phyloP scores from a whole-genome alignment of 2,113 vertebrate species.

The Physeter macrocephalus region DNA sequence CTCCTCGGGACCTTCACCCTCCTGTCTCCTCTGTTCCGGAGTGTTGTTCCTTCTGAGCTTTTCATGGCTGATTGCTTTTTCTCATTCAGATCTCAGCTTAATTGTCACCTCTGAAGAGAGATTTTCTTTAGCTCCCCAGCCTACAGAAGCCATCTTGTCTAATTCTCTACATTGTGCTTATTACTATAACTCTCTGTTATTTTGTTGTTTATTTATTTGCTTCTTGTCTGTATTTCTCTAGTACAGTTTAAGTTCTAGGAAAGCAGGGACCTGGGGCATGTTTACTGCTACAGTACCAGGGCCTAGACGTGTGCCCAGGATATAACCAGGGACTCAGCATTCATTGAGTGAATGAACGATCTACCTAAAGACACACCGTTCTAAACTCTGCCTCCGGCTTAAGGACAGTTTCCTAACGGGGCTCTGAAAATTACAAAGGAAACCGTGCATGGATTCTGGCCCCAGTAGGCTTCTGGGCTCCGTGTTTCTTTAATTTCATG shows the following conservation, averaged over 20 bases:
- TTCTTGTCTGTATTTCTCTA: not conserved
- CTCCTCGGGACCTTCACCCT: not conserved
- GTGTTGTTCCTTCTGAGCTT: not conserved
- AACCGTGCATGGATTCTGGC: not conserved
- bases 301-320: not conserved
- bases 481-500: conserved; percentile 83
- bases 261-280: not conserved
- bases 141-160: not conserved
- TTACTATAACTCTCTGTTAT: not conserved
- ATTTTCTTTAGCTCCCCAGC: not conserved
- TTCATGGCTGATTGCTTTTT: not conserved
- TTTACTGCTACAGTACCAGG: not conserved
- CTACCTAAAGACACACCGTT: not conserved
- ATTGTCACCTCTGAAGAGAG: not conserved
- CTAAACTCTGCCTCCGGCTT: conserved; percentile 5
- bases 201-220: not conserved
- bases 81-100: not conserved
- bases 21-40: rapidly evolving
- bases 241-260: not conserved
- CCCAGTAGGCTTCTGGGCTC: conserved; percentile 49
- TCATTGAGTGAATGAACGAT: not conserved
- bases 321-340: not conserved
- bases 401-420: conserved; percentile 30
- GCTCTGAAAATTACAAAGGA: conserved; percentile 41
- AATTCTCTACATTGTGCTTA: not conserved